Percentiles rank a stretch among this genome's conserved stretches.
These are phyloP conservation scores for Drosophila siamana DNA, from an alignment of 2,888 invertebrate genomes.

Conservation along the genomic window DNA sequence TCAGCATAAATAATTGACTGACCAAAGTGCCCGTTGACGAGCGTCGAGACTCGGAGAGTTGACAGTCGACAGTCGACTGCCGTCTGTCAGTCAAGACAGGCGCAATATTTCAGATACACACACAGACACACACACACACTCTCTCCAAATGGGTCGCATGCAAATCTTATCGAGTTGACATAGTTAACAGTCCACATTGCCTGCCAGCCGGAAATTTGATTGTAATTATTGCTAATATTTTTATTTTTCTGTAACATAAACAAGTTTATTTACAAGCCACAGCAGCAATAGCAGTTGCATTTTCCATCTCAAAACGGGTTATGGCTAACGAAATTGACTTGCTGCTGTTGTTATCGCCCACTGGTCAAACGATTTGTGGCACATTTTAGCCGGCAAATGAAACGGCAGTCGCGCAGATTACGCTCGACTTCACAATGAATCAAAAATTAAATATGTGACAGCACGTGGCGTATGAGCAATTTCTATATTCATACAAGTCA, in stretches of 20 bases:
- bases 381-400: slow-evolving; percentile 8
- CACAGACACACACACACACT: slow-evolving; percentile 7
- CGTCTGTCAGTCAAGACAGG: slow-evolving; percentile 36
- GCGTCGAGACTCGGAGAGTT: slow-evolving; percentile 53
- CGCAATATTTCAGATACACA: slow-evolving; percentile 21
- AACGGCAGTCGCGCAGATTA: slow-evolving; percentile 2
- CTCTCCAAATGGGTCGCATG: slow-evolving; percentile 35
- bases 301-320: slow-evolving; percentile 43
- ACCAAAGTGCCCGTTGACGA: slow-evolving; percentile 65
- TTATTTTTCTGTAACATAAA: slow-evolving; percentile 54
- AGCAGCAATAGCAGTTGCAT: too few species aligned
- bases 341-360: slow-evolving; percentile 55
- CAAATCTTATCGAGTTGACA: slow-evolving; percentile 75
- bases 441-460: slow-evolving; percentile 20
- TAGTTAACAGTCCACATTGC: slow-evolving; percentile 60
- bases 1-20: slow-evolving; percentile 79
- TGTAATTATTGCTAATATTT: slow-evolving; percentile 65
- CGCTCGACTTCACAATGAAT: slow-evolving; percentile 17
- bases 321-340: slow-evolving; percentile 46
- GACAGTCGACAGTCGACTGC: slow-evolving; percentile 33
- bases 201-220: slow-evolving; percentile 71
- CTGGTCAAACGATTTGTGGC: slow-evolving; percentile 31
- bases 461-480: slow-evolving; percentile 54
- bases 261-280: slow-evolving; percentile 64
- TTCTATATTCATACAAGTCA: slow-evolving; percentile 18